These are phyloP conservation scores for Columba guinea DNA, from an alignment of 2,797 vertebrate genomes.

Conservation along the genomic window DNA sequence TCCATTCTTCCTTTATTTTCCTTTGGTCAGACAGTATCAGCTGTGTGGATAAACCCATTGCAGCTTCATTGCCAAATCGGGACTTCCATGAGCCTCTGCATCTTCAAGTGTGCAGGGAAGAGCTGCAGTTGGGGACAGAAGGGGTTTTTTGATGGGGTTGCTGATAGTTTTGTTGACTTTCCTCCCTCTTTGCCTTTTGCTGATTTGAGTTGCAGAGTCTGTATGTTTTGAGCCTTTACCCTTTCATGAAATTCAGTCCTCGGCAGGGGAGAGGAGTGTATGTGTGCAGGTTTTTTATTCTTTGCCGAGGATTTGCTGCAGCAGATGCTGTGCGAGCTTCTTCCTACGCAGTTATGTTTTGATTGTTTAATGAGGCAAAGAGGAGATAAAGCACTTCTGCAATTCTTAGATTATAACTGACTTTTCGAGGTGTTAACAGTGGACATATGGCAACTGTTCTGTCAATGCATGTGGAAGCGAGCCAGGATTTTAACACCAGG, in stretches of 20 bases:
- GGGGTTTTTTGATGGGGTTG: not conserved
- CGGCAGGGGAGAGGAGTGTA: not conserved
- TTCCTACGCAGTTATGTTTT: constrained; percentile 54
- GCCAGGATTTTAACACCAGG: constrained; percentile 50
- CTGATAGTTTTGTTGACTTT: not conserved
- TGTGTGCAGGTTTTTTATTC: not conserved
- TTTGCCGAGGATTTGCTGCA: not conserved
- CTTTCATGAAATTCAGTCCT: not conserved
- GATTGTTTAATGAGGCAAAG: constrained; percentile 69
- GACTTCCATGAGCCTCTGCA: not conserved
- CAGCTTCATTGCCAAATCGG: not conserved
- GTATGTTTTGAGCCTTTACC: not conserved
- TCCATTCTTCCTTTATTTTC: not conserved
- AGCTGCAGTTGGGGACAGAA: not conserved
- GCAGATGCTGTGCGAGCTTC: constrained; percentile 53
- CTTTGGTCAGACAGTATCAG: not conserved
- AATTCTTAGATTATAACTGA: constrained; percentile 58
- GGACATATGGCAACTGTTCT: constrained; percentile 59
- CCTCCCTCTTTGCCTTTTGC: not conserved
- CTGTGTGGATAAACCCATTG: not conserved
- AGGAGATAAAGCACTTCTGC: constrained; percentile 61
- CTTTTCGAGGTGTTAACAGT: constrained; percentile 56
- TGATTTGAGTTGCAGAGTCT: not conserved
- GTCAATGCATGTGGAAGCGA: constrained; percentile 6
- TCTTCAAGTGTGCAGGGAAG: not conserved